Evolutionary conservation across 1,140 invertebrate species (phyloP).

Genomic region (Bombyx mori): ASM3026992v2 NC_085119.1:5888501-5889000

Average conservation of each 20-base stretch:
- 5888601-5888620: slow-evolving; percentile 39
- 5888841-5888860: no score
- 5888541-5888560: slow-evolving; percentile 21
- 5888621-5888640: slow-evolving; percentile 60
- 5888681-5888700: slow-evolving; percentile 68
- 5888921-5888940: no score
- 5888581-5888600: slow-evolving; percentile 40
- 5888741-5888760: slow-evolving; percentile 61
- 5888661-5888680: slow-evolving; percentile 48
- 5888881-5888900: no score
- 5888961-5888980: no score
- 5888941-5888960: no score
- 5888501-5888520: no score
- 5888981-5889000: no score
- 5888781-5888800: slow-evolving; percentile 8
- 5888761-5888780: slow-evolving; percentile 44
- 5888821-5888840: no score
- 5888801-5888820: no score
- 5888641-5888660: slow-evolving; percentile 52
- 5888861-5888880: no score
- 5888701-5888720: slow-evolving; percentile 60
- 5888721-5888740: slow-evolving; percentile 51
- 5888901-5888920: no score
- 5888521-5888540: no score
- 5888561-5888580: slow-evolving; percentile 42